A percentile compares a stretch with the other conserved stretches of the same genome.
phyloP scores from a whole-genome alignment of 2,888 invertebrate genomes.

The Acholoe squamosa region DNA sequence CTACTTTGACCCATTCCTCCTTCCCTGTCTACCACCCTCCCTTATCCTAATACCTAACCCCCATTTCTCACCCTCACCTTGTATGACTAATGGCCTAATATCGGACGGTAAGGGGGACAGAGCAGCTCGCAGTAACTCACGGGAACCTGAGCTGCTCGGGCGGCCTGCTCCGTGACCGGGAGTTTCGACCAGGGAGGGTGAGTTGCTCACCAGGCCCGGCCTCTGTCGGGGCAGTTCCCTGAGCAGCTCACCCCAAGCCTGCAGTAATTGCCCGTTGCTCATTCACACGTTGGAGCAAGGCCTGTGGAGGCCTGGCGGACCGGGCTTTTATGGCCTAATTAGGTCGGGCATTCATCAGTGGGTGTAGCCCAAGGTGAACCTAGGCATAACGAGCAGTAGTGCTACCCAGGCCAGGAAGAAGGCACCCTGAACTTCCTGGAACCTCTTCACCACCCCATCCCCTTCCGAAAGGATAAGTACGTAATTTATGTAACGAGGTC shows the following conservation, averaged over 20 bases:
- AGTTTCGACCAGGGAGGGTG: not conserved
- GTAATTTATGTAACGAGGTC: not conserved
- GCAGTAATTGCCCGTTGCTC: conserved; percentile 42
- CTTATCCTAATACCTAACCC: not conserved
- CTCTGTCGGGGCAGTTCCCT: not conserved
- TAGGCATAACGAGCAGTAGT: not conserved
- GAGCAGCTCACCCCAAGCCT: conserved; percentile 29
- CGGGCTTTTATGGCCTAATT: conserved; percentile 60
- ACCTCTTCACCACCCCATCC: no score
- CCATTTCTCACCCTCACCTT: not conserved
- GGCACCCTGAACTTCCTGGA: not conserved
- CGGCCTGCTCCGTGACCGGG: not conserved
- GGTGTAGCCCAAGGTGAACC: not conserved
- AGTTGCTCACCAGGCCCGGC: not conserved
- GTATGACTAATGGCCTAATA: conserved; percentile 13
- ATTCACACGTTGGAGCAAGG: conserved; percentile 45
- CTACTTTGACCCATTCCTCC: not conserved
- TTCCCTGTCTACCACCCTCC: not conserved
- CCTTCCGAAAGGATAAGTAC: not conserved
- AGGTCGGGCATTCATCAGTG: conserved; percentile 55
- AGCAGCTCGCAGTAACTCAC: conserved; percentile 20
- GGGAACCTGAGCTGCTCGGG: conserved; percentile 14
- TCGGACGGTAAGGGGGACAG: not conserved
- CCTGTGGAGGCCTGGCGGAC: not conserved
- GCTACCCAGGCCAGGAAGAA: not conserved